Conservation (phyloP, 2,113 vertebrate genomes). For the Tretioscincus oriximinensis region DNA sequence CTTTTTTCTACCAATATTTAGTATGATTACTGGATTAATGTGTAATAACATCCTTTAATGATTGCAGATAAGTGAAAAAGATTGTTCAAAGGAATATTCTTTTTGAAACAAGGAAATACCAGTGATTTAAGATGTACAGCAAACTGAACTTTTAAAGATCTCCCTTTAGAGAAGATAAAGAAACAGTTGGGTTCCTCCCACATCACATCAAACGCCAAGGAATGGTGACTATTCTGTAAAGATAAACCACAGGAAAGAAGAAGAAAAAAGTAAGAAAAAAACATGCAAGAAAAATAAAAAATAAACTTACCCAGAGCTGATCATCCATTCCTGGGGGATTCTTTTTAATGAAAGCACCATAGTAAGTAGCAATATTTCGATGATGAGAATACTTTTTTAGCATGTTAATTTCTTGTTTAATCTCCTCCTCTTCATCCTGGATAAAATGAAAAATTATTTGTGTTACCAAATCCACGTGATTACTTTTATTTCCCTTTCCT, state of each 20-base stretch:
- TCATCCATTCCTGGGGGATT: constrained; percentile 97
- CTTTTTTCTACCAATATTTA: too few relatives aligned
- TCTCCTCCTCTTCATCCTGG: constrained; percentile 99
- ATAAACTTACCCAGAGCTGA: constrained; percentile 87
- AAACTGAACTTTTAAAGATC: constrained; percentile 14
- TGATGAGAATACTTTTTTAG: constrained; percentile 98
- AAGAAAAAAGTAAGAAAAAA: background rate
- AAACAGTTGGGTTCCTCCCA: background rate
- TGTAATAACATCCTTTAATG: too few relatives aligned
- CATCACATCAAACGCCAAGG: background rate
- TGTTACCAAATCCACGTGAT: background rate
- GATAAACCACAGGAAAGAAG: constrained; percentile 25
- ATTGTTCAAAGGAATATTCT: background rate
- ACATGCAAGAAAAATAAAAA: constrained; percentile 15
- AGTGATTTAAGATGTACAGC: background rate
- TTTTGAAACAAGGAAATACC: background rate
- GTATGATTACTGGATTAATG: too few relatives aligned
- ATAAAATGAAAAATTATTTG: constrained; percentile 37
- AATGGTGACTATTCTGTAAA: background rate
- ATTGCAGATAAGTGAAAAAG: too few relatives aligned
- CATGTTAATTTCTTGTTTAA: constrained; percentile 99
- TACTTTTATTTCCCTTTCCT: background rate
- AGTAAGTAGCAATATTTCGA: constrained; percentile 96
- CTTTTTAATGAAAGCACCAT: constrained; percentile 98
- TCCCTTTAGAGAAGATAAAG: constrained; percentile 19